Evolutionary conservation across 2,797 vertebrate species (phyloP).

Genomic region (Tenualosa thibaudeaui): DNA sequence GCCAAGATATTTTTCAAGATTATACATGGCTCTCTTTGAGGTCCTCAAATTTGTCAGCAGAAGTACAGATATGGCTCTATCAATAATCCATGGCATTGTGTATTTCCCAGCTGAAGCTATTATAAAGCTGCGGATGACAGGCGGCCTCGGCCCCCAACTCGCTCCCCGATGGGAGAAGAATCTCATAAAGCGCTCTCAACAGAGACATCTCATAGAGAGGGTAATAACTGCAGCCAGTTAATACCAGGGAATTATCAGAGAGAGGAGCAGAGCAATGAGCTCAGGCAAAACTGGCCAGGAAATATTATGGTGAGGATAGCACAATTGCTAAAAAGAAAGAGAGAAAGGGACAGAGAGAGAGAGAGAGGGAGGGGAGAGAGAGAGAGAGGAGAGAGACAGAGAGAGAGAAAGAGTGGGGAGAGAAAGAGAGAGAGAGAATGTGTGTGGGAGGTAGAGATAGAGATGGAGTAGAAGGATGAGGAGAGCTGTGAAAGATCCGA

Average conservation of each 20-base stretch:
- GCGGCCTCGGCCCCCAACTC: slow-evolving; percentile 85
- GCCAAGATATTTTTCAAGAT: slow-evolving; percentile 86
- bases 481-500: slow-evolving; percentile 54
- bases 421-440: slow-evolving; percentile 10
- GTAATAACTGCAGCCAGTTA: slow-evolving; percentile 89
- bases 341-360: slow-evolving; percentile 23
- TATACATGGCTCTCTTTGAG: slow-evolving; percentile 76
- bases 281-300: slow-evolving; percentile 59
- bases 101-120: slow-evolving; percentile 88
- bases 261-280: slow-evolving; percentile 74
- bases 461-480: slow-evolving; percentile 7
- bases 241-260: slow-evolving; percentile 80
- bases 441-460: neutral
- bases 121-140: slow-evolving; percentile 87
- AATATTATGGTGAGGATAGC: slow-evolving; percentile 51
- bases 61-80: slow-evolving; percentile 88
- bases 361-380: slow-evolving; percentile 34
- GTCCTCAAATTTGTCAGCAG: slow-evolving; percentile 87
- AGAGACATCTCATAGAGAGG: slow-evolving; percentile 86
- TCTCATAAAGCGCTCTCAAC: slow-evolving; percentile 94
- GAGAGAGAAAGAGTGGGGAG: slow-evolving; percentile 30
- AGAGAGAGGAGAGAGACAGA: slow-evolving; percentile 33
- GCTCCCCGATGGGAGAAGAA: slow-evolving; percentile 87
- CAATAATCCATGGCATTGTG: slow-evolving; percentile 92
- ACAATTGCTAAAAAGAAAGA: slow-evolving; percentile 51